Evolutionary conservation across 2,888 invertebrate species (phyloP), one percentile per base, ranked within the genome.

Genomic region (Eledone cirrhosa): DNA sequence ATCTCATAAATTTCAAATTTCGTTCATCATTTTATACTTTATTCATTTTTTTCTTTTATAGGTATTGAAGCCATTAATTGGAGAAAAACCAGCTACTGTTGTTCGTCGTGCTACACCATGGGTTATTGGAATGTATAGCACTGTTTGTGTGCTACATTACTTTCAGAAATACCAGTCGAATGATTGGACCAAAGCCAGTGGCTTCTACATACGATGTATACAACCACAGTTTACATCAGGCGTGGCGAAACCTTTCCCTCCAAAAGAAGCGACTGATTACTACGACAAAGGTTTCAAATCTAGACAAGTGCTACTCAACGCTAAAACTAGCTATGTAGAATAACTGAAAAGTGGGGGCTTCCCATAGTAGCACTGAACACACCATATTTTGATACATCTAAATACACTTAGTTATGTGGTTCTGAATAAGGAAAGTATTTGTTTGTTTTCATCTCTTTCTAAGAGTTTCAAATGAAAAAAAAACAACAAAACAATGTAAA

Each of bases 131-230:
- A 69, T 79, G 2, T 59, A 83, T 11, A 75, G 80, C 24, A 84
- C 77, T 0, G 69, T 80, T 2, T 86, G 83, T 77, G 78, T 80
- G 65, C 48, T 80, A 14, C 85, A 84, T 78, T 88, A 88, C 80
- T 80, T 87, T 63, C 48, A 87, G 48, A 86, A 87, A 80, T 88
- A 88, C 80, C 79, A 86, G 75, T 81, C 80, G 48, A 82, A 81
- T 77, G 88, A 41, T 22, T 72, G 72, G 72, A 72, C 22, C 13
- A 72, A 72, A 41, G 22, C 41, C 14, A 72, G 72, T 33, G 72
- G 72, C 22, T 72, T 72, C 72, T 72, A 72, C 33, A 0, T 72
- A 31, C 31, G 41, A 13, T 19, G 22, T 22, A 33, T 72, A 11
- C 72, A 72, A 41, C 72, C 72, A 2, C 72, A 41, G 22, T 72